Conservation (phyloP, 2,113 vertebrate genomes). For the Psophia crepitans region DNA sequence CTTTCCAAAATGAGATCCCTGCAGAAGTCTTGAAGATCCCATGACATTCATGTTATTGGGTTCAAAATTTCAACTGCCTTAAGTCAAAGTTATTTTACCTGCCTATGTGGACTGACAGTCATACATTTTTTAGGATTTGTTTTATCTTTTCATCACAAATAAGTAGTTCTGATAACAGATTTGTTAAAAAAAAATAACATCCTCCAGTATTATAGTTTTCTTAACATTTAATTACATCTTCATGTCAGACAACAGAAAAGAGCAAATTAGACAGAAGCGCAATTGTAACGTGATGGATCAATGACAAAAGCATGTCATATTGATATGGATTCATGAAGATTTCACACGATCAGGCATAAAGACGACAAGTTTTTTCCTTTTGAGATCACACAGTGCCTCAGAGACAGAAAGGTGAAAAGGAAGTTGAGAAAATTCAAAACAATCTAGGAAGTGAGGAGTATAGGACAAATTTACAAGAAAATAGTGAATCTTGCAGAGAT, state of each 20-base stretch:
- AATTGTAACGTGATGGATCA: background rate
- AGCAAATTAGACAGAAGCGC: background rate
- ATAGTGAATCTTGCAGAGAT: background rate
- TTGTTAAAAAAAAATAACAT: background rate
- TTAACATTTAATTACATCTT: background rate
- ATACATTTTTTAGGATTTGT: background rate
- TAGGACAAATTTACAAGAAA: background rate
- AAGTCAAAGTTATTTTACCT: background rate
- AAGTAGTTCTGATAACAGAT: background rate
- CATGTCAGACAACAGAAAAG: background rate
- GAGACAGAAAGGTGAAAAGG: background rate
- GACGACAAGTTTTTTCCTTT: background rate
- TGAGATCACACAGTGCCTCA: background rate
- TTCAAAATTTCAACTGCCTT: background rate
- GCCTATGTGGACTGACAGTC: background rate
- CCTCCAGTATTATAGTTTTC: background rate
- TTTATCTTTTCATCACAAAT: background rate
- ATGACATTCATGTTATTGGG: background rate
- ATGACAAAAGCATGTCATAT: background rate
- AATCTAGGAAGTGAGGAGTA: background rate
- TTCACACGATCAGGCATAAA: slow-evolving; percentile 10
- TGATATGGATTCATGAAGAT: background rate
- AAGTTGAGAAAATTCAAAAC: slow-evolving; percentile 26
- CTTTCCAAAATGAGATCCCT: background rate
- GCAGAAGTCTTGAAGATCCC: background rate